phyloP scores from a whole-genome alignment of 2,113 vertebrate genomes.

The Corydoras sp. region DNA sequence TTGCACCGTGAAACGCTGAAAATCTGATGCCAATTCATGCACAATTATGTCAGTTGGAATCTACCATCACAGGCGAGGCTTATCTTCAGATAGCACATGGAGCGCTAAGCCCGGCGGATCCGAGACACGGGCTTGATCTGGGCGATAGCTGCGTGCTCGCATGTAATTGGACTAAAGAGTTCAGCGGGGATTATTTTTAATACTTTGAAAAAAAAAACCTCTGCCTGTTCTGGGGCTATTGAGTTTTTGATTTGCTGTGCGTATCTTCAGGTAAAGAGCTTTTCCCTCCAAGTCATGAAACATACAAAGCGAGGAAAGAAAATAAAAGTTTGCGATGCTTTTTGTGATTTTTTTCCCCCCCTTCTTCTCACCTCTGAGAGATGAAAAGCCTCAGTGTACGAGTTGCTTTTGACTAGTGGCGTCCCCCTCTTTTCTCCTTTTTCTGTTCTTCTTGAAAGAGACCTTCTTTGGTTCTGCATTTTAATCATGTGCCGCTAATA shows the following conservation, averaged over 20 bases:
- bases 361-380: constrained; percentile 52
- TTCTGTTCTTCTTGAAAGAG: constrained; percentile 40
- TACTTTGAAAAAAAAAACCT: constrained; percentile 49
- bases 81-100: constrained; percentile 73
- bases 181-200: constrained; percentile 69
- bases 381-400: constrained; percentile 65
- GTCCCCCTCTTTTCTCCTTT: constrained; percentile 41
- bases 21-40: constrained; percentile 75
- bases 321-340: constrained; percentile 57
- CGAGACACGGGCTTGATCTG: constrained; percentile 63
- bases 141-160: constrained; percentile 72
- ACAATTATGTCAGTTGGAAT: constrained; percentile 73
- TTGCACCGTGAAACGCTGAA: constrained; percentile 64
- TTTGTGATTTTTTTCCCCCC: constrained; percentile 54
- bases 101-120: constrained; percentile 67
- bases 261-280: constrained; percentile 57
- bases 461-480: constrained; percentile 64
- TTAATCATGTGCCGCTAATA: constrained; percentile 71
- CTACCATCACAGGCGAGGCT: constrained; percentile 58
- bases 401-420: constrained; percentile 65
- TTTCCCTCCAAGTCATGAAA: constrained; percentile 41
- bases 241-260: constrained; percentile 55
- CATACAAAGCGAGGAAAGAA: constrained; percentile 33
- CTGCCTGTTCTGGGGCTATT: constrained; percentile 65
- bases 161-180: constrained; percentile 77